These are phyloP conservation scores for Apodemia zela DNA, from an alignment of 2,888 invertebrate genomes.

Conservation along the genomic window DNA sequence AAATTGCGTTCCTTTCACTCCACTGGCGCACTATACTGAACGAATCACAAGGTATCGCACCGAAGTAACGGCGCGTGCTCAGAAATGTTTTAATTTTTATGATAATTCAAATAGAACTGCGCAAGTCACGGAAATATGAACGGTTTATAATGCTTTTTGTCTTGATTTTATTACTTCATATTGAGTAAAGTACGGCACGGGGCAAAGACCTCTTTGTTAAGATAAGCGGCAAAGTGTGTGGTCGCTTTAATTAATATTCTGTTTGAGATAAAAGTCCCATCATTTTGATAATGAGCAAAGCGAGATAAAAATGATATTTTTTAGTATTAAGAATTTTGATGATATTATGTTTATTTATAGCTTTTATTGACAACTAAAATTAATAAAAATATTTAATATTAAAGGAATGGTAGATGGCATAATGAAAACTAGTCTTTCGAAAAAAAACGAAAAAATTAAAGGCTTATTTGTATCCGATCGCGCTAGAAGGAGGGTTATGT, in stretches of 20 bases:
- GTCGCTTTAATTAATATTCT: constrained; percentile 9
- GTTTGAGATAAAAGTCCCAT: constrained; percentile 1
- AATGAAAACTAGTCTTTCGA: too few species aligned
- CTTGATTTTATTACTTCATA: constrained; percentile 14
- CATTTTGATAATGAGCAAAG: not conserved
- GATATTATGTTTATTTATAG: not conserved
- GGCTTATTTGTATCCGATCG: too few species aligned
- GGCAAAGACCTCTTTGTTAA: constrained; percentile 8
- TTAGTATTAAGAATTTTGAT: not conserved
- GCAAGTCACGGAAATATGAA: constrained; percentile 28
- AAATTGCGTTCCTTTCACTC: not conserved
- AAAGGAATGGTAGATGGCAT: too few species aligned
- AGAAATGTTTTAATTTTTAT: constrained; percentile 49
- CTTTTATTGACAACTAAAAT: not conserved
- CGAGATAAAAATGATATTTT: not conserved
- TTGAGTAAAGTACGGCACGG: not conserved
- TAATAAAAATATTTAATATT: not conserved
- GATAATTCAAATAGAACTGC: constrained; percentile 38
- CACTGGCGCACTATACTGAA: constrained; percentile 16
- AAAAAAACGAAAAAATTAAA: too few species aligned
- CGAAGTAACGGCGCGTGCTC: constrained; percentile 48
- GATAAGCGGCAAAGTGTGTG: constrained; percentile 4
- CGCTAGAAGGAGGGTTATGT: too few species aligned
- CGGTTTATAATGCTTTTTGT: constrained; percentile 16
- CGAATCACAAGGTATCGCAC: constrained; percentile 28